Evolutionary conservation across 2,888 invertebrate genomes (phyloP).

Genomic region (Bhutanitis thaidina): DNA sequence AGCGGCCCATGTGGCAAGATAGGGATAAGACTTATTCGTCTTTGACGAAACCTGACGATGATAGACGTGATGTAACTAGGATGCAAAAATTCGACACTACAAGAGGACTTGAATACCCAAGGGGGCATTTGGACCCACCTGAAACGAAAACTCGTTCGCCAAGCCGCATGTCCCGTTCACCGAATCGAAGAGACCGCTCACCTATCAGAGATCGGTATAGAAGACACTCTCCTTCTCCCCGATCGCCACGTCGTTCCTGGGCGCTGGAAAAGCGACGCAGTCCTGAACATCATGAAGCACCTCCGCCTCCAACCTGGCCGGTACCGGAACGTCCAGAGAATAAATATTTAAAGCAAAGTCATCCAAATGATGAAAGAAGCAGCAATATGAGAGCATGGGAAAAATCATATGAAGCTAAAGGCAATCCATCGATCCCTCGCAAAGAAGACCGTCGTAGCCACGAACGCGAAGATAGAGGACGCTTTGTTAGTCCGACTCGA

Average conservation of each 20-base stretch:
- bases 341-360: slow-evolving; percentile 22
- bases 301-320: slow-evolving; percentile 64
- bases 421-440: neutral
- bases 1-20: slow-evolving; percentile 46
- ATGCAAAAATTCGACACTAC: slow-evolving; percentile 31
- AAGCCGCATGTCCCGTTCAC: slow-evolving; percentile 50
- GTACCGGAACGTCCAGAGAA: slow-evolving; percentile 47
- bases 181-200: slow-evolving; percentile 50
- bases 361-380: slow-evolving; percentile 31
- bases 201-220: slow-evolving; percentile 52
- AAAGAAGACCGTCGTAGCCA: slow-evolving; percentile 3
- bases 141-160: slow-evolving; percentile 30
- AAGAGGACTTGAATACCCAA: slow-evolving; percentile 25
- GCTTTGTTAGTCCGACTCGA: neutral
- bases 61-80: slow-evolving; percentile 39
- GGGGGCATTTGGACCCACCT: slow-evolving; percentile 24
- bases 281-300: slow-evolving; percentile 48
- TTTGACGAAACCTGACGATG: slow-evolving; percentile 40
- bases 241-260: slow-evolving; percentile 66
- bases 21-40: slow-evolving; percentile 32
- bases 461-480: slow-evolving; percentile 6
- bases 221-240: slow-evolving; percentile 56
- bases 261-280: slow-evolving; percentile 62
- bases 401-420: slow-evolving; percentile 13
- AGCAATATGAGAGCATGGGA: slow-evolving; percentile 31